Percentiles rank a stretch among this genome's conserved stretches.
phyloP scores from a whole-genome alignment of 2,888 invertebrate species.

The Ctena decussata region DNA sequence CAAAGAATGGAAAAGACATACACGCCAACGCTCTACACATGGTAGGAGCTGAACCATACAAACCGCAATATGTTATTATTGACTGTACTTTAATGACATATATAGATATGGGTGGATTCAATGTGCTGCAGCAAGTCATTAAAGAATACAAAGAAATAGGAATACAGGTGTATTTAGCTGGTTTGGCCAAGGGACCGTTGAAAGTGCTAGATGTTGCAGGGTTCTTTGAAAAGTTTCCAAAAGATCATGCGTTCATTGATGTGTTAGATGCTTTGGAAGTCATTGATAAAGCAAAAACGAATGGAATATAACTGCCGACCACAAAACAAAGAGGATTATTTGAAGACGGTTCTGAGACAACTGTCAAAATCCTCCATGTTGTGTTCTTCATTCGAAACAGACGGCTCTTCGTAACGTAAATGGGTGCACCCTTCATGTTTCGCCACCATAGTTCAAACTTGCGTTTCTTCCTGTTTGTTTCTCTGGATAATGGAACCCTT shows the following conservation, averaged over 20 bases:
- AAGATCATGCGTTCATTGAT: conserved; percentile 33
- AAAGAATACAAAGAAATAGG: conserved; percentile 58
- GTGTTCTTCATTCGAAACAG: too few species aligned
- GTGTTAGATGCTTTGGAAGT: conserved; percentile 35
- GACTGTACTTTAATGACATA: conserved; percentile 77
- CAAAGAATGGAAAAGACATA: not conserved
- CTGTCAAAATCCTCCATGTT: too few species aligned
- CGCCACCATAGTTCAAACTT: too few species aligned
- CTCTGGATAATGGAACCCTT: too few species aligned
- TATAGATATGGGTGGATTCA: conserved; percentile 77
- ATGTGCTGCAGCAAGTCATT: conserved; percentile 69
- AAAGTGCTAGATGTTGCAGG: conserved; percentile 26
- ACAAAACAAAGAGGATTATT: too few species aligned
- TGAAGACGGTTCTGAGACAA: too few species aligned
- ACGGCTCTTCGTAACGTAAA: too few species aligned
- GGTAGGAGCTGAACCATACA: not conserved
- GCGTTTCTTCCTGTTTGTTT: too few species aligned
- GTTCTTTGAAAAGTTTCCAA: conserved; percentile 50
- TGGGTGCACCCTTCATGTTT: too few species aligned
- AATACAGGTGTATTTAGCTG: conserved; percentile 37
- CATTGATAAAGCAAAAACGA: too few species aligned
- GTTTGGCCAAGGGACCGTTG: conserved; percentile 10
- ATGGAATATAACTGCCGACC: too few species aligned
- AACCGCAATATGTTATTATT: conserved; percentile 62
- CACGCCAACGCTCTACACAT: not conserved